phyloP scores from a whole-genome alignment of 2,113 vertebrate genomes.

The Crotalus helleri region DNA sequence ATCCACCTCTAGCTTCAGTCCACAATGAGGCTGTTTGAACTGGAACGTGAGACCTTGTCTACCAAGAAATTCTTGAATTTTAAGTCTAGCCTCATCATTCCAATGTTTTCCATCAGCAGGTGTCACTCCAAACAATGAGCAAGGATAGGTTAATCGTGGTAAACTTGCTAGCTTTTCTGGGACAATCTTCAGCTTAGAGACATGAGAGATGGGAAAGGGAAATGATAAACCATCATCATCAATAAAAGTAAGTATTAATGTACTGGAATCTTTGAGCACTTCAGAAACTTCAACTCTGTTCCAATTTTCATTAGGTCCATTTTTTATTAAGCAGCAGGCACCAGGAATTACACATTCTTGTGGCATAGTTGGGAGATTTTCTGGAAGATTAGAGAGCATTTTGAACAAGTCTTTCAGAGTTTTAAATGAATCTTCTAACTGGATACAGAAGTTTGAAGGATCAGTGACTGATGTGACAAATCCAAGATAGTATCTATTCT shows the following conservation, averaged over 20 bases:
- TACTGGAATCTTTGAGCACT: constrained; percentile 53
- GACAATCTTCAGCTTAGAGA: constrained; percentile 70
- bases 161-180: constrained; percentile 66
- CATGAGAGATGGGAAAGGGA: constrained; percentile 60
- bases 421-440: constrained; percentile 72
- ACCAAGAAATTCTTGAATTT: constrained; percentile 73
- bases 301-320: constrained; percentile 70
- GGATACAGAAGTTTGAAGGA: constrained; percentile 79
- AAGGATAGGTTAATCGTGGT: constrained; percentile 73
- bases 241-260: constrained; percentile 67
- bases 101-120: constrained; percentile 70
- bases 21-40: constrained; percentile 60
- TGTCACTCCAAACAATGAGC: constrained; percentile 69
- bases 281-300: constrained; percentile 77
- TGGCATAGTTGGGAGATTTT: constrained; percentile 64
- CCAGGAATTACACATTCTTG: constrained; percentile 66
- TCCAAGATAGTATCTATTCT: constrained; percentile 61
- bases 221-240: constrained; percentile 82
- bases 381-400: constrained; percentile 71
- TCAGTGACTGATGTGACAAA: constrained; percentile 70
- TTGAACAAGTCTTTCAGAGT: constrained; percentile 67
- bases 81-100: constrained; percentile 70
- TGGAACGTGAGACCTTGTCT: constrained; percentile 71
- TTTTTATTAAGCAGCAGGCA: constrained; percentile 72
- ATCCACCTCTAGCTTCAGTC: constrained; percentile 62